Conservation (phyloP, 2,888 invertebrate species). For the Drosophila villosipedis region DNA sequence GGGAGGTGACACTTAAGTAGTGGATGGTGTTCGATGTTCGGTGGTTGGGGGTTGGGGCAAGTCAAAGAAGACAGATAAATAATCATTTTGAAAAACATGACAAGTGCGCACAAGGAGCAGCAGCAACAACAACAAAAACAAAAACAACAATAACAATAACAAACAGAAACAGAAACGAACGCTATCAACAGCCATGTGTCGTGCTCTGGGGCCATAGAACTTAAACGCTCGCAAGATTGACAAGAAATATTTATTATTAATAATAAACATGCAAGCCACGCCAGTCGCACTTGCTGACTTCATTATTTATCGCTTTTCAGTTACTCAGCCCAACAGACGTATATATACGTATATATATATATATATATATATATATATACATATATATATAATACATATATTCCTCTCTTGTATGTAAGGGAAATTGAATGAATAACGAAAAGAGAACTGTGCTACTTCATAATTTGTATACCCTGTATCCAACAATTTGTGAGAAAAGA, state of each 20-base stretch:
- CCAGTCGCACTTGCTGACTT: conserved; percentile 78
- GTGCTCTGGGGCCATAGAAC: conserved; percentile 65
- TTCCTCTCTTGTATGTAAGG: background rate
- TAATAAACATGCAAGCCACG: conserved; percentile 78
- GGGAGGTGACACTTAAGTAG: background rate
- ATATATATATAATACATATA: too few relatives aligned
- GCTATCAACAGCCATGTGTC: conserved; percentile 48
- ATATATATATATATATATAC: background rate
- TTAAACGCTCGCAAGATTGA: conserved; percentile 71
- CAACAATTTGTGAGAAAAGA: background rate
- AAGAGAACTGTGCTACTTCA: conserved; percentile 16
- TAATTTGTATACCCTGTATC: conserved; percentile 8
- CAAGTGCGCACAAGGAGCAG: conserved; percentile 56
- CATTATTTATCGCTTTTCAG: conserved; percentile 78
- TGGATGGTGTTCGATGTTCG: background rate
- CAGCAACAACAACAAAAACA: conserved; percentile 15
- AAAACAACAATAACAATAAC: conserved; percentile 15
- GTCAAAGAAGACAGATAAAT: conserved; percentile 62
- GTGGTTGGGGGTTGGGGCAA: conserved; percentile 7
- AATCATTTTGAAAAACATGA: conserved; percentile 62
- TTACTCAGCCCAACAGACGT: background rate
- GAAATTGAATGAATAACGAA: conserved; percentile 47
- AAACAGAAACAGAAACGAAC: background rate
- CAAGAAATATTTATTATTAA: conserved; percentile 79
- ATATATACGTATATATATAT: too few relatives aligned